These are phyloP conservation scores for Vandiemenella viatica DNA, from an alignment of 2,888 invertebrate genomes.

Conservation along the genomic window DNA sequence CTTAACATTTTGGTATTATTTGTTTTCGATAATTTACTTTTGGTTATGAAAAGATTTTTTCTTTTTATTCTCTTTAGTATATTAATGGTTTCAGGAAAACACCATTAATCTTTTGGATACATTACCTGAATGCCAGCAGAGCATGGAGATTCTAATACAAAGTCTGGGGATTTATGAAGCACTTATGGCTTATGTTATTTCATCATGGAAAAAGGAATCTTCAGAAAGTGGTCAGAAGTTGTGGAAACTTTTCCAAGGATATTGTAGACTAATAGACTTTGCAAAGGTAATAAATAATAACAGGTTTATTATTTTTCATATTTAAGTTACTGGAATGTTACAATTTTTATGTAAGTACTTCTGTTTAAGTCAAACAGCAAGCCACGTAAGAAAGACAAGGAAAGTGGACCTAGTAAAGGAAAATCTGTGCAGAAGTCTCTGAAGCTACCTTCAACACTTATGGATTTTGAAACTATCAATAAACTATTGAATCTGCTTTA, in stretches of 20 bases:
- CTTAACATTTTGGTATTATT: too few species aligned
- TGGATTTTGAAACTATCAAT: not conserved
- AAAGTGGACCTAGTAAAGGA: not conserved
- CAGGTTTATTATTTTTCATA: not conserved
- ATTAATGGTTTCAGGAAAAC: not conserved
- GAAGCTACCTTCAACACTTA: not conserved
- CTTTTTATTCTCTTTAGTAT: too few species aligned
- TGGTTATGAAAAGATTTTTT: too few species aligned
- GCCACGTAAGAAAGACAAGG: not conserved
- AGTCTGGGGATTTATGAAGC: not conserved
- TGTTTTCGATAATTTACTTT: too few species aligned
- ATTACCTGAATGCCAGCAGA: not conserved
- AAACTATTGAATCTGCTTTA: too few species aligned
- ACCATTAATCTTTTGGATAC: not conserved
- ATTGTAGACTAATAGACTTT: not conserved
- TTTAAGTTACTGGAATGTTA: not conserved
- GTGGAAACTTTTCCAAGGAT: not conserved
- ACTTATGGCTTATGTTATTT: not conserved
- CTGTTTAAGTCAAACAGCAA: not conserved
- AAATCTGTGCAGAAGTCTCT: not conserved
- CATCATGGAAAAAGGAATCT: not conserved
- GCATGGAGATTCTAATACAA: not conserved
- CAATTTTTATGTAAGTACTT: not conserved
- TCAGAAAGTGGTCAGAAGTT: not conserved
- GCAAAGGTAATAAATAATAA: not conserved